Conservation (phyloP, 2,113 vertebrate genomes). For the Thunnus thynnus region DNA sequence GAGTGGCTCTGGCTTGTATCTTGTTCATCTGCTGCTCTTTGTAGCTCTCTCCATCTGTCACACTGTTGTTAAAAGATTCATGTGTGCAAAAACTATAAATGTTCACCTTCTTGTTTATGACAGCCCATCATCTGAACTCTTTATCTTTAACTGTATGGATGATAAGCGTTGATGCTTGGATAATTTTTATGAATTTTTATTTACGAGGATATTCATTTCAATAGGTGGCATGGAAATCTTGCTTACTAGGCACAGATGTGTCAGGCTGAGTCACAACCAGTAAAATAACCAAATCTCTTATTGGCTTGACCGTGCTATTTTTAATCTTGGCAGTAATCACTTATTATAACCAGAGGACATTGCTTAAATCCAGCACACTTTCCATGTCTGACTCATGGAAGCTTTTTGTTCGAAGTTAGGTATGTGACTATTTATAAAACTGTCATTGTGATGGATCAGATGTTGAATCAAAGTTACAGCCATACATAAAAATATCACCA, state of each 20-base stretch:
- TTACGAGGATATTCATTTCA: slow-evolving; percentile 3
- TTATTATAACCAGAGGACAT: slow-evolving; percentile 29
- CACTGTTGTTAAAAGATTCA: slow-evolving; percentile 35
- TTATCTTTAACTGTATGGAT: neutral
- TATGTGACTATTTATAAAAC: slow-evolving; percentile 71
- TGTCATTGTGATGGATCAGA: slow-evolving; percentile 69
- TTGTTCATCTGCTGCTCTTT: slow-evolving; percentile 52
- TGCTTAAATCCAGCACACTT: slow-evolving; percentile 59
- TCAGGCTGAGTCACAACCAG: neutral
- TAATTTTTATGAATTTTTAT: neutral
- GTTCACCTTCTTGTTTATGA: slow-evolving; percentile 19
- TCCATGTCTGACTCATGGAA: slow-evolving; percentile 59
- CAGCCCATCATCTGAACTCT: slow-evolving; percentile 1
- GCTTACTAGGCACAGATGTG: slow-evolving; percentile 4
- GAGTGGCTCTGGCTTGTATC: slow-evolving; percentile 47
- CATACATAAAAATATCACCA: slow-evolving; percentile 39
- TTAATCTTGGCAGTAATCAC: slow-evolving; percentile 20
- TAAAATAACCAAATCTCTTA: slow-evolving; percentile 11
- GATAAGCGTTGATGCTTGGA: neutral
- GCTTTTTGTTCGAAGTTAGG: slow-evolving; percentile 50
- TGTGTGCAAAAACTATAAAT: slow-evolving; percentile 32
- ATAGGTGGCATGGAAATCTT: neutral
- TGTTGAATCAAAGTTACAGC: slow-evolving; percentile 64
- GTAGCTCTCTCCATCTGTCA: slow-evolving; percentile 65
- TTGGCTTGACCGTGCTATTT: slow-evolving; percentile 15